phyloP scores from a whole-genome alignment of 2,797 vertebrate species.

The Lutjanus campechanus region DNA sequence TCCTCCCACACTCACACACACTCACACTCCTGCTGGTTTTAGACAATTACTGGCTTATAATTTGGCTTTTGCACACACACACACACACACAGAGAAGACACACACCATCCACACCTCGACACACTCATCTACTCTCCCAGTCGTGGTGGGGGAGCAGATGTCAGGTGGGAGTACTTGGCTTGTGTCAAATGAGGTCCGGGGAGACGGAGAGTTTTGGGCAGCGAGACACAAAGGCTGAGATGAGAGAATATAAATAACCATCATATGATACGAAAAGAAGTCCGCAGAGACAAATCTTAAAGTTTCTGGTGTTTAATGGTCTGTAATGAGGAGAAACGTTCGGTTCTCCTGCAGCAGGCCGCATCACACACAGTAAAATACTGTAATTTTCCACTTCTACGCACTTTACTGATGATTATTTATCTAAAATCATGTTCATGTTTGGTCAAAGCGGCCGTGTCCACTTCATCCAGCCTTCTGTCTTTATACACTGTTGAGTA shows the following conservation, averaged over 20 bases:
- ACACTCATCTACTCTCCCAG: conserved; percentile 1
- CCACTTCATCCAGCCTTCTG: too few species aligned
- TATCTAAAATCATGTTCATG: too few species aligned
- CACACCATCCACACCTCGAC: neutral
- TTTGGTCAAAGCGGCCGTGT: too few species aligned
- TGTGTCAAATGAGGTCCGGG: conserved; percentile 32
- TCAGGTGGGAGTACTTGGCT: conserved; percentile 73
- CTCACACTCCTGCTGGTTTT: conserved; percentile 33
- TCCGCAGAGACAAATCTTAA: neutral
- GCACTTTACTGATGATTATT: too few species aligned
- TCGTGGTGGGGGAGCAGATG: conserved; percentile 61
- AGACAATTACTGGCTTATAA: conserved; percentile 44
- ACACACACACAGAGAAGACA: neutral
- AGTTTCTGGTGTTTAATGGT: neutral
- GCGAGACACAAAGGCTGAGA: neutral
- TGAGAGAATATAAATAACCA: conserved; percentile 20
- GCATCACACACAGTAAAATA: too few species aligned
- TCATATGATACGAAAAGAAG: neutral
- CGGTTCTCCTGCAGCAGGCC: too few species aligned
- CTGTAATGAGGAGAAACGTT: neutral
- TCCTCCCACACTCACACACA: conserved; percentile 23
- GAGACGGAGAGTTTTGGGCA: neutral
- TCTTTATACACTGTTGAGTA: too few species aligned
- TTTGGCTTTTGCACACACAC: conserved; percentile 31
- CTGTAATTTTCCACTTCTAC: too few species aligned